Evolutionary conservation across 2,797 vertebrate genomes (phyloP), one percentile per base, ranked within the genome.

Genomic region (Erpetoichthys calabaricus): DNA sequence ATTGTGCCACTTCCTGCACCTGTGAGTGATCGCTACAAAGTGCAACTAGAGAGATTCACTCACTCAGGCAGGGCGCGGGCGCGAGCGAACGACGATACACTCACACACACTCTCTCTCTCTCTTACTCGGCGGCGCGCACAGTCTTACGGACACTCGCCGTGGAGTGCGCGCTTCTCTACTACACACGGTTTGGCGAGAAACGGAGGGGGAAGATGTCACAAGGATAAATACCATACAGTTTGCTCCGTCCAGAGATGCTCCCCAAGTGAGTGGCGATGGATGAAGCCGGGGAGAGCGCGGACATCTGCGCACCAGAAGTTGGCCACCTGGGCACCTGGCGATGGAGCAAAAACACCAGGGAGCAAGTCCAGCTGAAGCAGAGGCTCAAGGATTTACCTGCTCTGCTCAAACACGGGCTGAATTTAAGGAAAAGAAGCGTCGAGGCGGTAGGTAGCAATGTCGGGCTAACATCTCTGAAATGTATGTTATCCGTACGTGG

Each of bases 381-480:
- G 64, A 86, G 83, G 73, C 85, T 88, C 65, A 78, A 80, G 69
- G 85, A 88, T 45, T 75, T 88, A 59, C 86, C 85, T 45, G 82
- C 83, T 47, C 73, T 88, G 4, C 74, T 88, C 3, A 88, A 86
- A 62, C 85, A 88, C 76, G 86, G 86, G 45, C 78, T 87, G 67
- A 83, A 86, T 78, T 74, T 87, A 77, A 78, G 84, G 71, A 88
- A 88, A 75, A 87, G 85, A 71, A 87, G 83, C 75, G 83, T 85
- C 76, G 56, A 57, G 44, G 46, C 51, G 56, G 56, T 57, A 57
- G 49, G 42, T 57, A 4, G 25, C 25, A 25, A 25, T 25, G 25
- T 25, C 25, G 25, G 25, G 25, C 25, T 25, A 25, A 25, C 25
- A 25, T 25, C 25, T 25, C 25, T 25, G 25, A 25, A 25, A 25